Percentiles rank a stretch among this genome's conserved stretches.
Evolutionary conservation across 2,888 invertebrate species (phyloP).

Genomic region (Tanytarsus gracilentus): DNA sequence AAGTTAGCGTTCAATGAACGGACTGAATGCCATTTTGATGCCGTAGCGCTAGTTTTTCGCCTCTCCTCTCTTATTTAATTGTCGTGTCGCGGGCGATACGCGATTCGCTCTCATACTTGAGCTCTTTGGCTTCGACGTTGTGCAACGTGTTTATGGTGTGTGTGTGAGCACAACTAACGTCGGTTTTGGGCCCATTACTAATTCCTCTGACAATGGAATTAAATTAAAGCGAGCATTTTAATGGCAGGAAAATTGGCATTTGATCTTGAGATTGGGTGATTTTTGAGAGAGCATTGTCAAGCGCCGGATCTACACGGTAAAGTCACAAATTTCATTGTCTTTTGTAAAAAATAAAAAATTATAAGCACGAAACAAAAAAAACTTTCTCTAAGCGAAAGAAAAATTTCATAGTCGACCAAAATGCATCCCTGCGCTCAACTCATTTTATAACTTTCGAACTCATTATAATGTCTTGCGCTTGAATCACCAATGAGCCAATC

Average conservation of each 20-base stretch:
- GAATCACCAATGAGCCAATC: conserved; percentile 16
- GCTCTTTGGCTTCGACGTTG: neutral
- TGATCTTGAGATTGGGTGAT: conserved; percentile 3
- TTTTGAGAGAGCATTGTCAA: neutral
- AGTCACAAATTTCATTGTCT: neutral
- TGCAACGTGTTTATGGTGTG: neutral
- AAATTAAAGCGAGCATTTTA: neutral
- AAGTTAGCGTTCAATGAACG: conserved; percentile 24
- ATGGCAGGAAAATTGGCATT: neutral
- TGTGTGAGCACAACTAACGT: neutral
- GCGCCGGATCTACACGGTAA: neutral
- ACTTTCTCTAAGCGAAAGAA: neutral
- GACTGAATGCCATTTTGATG: conserved; percentile 24
- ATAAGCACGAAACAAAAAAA: neutral
- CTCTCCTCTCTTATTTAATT: conserved; percentile 6
- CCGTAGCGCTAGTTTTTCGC: conserved; percentile 8
- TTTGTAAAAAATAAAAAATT: neutral
- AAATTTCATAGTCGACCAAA: neutral
- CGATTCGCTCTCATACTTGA: neutral
- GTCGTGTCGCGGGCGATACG: conserved; percentile 6
- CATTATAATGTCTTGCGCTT: neutral
- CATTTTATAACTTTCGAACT: neutral
- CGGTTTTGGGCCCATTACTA: neutral
- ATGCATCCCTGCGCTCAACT: neutral
- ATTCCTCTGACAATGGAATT: neutral